These are phyloP conservation scores for Notoglanidium macrostoma DNA, from an alignment of 2,797 vertebrate species.

Conservation along the genomic window DNA sequence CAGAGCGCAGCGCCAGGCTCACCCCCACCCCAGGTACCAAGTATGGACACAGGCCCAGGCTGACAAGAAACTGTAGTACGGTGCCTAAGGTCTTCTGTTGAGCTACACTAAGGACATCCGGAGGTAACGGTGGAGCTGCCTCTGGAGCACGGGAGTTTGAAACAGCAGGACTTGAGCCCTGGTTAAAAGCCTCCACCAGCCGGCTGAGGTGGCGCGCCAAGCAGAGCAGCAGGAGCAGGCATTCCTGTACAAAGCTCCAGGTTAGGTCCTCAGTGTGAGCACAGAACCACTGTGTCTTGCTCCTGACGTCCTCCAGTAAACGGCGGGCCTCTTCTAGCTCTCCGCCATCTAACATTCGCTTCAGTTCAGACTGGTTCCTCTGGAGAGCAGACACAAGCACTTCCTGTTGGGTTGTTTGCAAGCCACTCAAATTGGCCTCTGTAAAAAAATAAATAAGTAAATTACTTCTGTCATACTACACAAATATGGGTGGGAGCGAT, in stretches of 20 bases:
- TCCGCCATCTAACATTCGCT: slow-evolving; percentile 66
- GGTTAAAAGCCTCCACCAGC: slow-evolving; percentile 71
- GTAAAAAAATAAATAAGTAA: not conserved
- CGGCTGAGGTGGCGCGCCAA: slow-evolving; percentile 73
- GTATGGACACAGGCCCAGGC: slow-evolving; percentile 85
- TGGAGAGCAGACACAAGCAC: slow-evolving; percentile 73
- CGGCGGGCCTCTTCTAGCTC: slow-evolving; percentile 55
- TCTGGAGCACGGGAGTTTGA: slow-evolving; percentile 69
- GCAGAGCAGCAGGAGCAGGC: slow-evolving; percentile 79
- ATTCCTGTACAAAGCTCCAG: slow-evolving; percentile 82
- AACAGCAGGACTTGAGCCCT: slow-evolving; percentile 36
- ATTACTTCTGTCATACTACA: not conserved
- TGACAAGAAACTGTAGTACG: slow-evolving; percentile 83
- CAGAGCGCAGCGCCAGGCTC: slow-evolving; percentile 75
- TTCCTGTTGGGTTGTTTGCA: slow-evolving; percentile 67
- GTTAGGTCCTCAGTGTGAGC: slow-evolving; percentile 66
- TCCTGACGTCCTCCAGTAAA: slow-evolving; percentile 62
- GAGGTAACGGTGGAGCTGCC: slow-evolving; percentile 80
- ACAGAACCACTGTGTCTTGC: slow-evolving; percentile 65
- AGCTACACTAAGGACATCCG: slow-evolving; percentile 84
- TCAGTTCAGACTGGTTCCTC: slow-evolving; percentile 71
- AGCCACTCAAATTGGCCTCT: slow-evolving; percentile 65
- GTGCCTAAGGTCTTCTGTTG: slow-evolving; percentile 81
- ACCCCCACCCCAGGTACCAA: slow-evolving; percentile 83
- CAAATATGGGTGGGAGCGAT: not conserved